phyloP scores from a whole-genome alignment of 2,113 vertebrate species.

The Pollimyrus isidori region DNA sequence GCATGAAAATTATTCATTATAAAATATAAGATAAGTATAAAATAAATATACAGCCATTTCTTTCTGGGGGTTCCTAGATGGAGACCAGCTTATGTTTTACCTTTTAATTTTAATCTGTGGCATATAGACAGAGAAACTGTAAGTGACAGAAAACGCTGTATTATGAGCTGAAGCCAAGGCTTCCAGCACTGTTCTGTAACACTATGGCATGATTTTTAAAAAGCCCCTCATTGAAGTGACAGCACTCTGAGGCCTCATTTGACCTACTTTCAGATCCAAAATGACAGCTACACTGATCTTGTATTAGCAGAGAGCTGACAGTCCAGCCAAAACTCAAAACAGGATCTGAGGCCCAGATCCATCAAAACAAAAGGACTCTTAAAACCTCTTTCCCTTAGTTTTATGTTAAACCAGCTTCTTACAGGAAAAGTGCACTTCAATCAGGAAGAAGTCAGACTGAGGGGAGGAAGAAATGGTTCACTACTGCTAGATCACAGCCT shows the following conservation, averaged over 20 bases:
- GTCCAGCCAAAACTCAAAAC: neutral
- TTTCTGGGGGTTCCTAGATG: neutral
- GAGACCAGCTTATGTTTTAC: neutral
- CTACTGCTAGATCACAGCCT: neutral
- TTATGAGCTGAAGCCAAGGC: neutral
- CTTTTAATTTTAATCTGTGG: neutral
- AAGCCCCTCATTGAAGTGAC: neutral
- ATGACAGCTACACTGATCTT: neutral
- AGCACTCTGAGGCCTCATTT: neutral
- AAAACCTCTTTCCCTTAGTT: neutral
- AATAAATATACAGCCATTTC: neutral
- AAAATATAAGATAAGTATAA: neutral
- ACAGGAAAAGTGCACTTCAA: neutral
- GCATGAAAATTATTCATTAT: neutral
- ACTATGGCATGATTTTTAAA: neutral
- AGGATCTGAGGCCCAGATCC: neutral
- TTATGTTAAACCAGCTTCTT: conserved; percentile 19
- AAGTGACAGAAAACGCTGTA: neutral
- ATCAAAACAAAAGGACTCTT: neutral
- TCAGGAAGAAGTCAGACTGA: neutral
- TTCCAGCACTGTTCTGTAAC: neutral
- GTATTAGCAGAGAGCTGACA: neutral
- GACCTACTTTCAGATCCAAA: conserved; percentile 7
- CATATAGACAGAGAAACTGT: neutral
- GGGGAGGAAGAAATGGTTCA: neutral